Evolutionary conservation across 1,140 invertebrate species (phyloP).

Genomic region (Parasteatoda tepidariorum): DNA sequence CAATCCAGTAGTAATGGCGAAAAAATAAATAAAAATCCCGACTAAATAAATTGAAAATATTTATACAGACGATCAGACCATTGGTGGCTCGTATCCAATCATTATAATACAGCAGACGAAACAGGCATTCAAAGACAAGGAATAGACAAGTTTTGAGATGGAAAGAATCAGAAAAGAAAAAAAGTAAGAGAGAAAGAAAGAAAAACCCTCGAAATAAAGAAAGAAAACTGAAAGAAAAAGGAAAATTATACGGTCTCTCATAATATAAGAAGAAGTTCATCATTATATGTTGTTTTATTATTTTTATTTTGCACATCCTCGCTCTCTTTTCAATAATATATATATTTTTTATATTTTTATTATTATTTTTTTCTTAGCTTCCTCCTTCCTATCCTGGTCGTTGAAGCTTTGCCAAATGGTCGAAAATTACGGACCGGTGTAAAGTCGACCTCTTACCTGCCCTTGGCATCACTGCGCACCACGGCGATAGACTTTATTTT

Average conservation of each 20-base stretch:
- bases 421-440: slow-evolving; percentile 41
- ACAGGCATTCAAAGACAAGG: background rate
- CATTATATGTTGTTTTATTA: slow-evolving; percentile 23
- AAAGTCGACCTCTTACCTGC: slow-evolving; percentile 12
- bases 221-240: slow-evolving; percentile 46
- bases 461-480: slow-evolving; percentile 51
- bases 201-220: slow-evolving; percentile 18
- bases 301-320: slow-evolving; percentile 10
- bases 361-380: background rate
- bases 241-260: slow-evolving; percentile 54
- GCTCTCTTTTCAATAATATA: slow-evolving; percentile 22
- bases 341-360: background rate
- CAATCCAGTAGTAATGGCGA: no score
- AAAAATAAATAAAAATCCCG: no score
- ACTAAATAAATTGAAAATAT: slow-evolving; percentile 17
- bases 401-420: slow-evolving; percentile 41
- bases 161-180: background rate
- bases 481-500: slow-evolving; percentile 25
- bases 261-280: slow-evolving; percentile 42
- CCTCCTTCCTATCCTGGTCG: slow-evolving; percentile 17
- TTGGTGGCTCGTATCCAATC: slow-evolving; percentile 33
- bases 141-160: background rate
- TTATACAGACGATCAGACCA: slow-evolving; percentile 17
- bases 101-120: slow-evolving; percentile 46
- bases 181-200: background rate